These are phyloP conservation scores for Triplophysa dalaica DNA, from an alignment of 2,113 vertebrate species.

Conservation along the genomic window DNA sequence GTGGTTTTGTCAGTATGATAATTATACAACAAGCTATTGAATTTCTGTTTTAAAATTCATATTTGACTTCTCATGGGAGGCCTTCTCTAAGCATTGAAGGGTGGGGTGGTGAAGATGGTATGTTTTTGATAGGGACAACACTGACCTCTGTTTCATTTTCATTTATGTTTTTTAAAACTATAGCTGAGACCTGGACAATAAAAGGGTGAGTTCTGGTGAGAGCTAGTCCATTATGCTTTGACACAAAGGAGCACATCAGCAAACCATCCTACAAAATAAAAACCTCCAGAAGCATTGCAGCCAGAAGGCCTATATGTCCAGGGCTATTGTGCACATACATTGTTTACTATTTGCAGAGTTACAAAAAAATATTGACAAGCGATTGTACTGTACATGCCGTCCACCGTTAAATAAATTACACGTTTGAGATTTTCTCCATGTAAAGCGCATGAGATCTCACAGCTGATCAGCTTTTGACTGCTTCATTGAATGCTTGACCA, in stretches of 20 bases:
- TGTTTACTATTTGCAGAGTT: neutral
- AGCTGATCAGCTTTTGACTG: neutral
- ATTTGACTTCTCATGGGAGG: conserved; percentile 4
- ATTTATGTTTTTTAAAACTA: neutral
- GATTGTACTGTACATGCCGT: neutral
- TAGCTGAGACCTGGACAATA: neutral
- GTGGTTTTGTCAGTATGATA: neutral
- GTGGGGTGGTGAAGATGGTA: neutral
- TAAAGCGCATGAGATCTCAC: neutral
- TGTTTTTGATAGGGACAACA: conserved; percentile 21
- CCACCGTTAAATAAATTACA: neutral
- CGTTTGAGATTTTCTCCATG: neutral
- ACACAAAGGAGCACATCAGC: conserved; percentile 26
- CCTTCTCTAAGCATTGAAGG: neutral
- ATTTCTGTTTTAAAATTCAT: neutral
- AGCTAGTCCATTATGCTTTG: conserved; percentile 25
- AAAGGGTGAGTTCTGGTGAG: conserved; percentile 21
- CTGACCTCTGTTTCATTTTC: neutral
- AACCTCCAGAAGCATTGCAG: neutral
- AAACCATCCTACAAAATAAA: neutral
- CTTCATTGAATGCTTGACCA: neutral
- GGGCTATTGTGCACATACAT: neutral
- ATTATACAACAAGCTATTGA: neutral
- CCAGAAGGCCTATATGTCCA: neutral
- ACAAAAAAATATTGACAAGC: neutral